Conservation (phyloP, 2,113 vertebrate species). For the Mesocricetus auratus region DNA sequence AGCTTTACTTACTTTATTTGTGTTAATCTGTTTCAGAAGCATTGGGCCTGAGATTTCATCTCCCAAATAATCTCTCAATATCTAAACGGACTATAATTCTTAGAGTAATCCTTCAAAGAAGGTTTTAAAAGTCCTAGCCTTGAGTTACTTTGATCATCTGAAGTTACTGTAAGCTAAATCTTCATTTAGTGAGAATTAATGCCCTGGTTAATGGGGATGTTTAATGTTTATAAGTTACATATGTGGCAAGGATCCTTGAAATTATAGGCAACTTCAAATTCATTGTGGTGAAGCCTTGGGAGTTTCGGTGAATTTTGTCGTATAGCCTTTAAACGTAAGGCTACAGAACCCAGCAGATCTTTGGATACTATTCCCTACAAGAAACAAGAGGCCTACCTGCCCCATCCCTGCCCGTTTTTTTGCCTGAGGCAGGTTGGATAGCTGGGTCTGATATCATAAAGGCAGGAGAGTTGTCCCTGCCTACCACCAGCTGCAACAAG, state of each 20-base stretch:
- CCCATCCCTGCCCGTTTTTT: too few relatives aligned
- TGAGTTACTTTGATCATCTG: not conserved
- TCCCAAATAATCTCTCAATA: not conserved
- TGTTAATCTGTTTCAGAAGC: not conserved
- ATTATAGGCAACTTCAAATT: not conserved
- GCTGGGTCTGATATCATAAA: not conserved
- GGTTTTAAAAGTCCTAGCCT: not conserved
- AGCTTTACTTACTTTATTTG: not conserved
- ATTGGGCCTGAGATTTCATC: not conserved
- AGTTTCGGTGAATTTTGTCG: not conserved
- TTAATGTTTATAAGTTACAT: not conserved
- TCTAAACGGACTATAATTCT: not conserved
- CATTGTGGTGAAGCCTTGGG: not conserved
- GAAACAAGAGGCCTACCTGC: not conserved
- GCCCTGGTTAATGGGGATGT: not conserved
- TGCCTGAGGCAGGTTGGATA: not conserved
- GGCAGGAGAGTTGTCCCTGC: not conserved
- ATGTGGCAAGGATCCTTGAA: not conserved
- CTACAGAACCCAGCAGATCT: not conserved
- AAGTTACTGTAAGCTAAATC: not conserved
- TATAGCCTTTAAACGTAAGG: not conserved
- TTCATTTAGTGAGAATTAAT: not conserved
- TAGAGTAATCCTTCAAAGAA: slow-evolving; percentile 27
- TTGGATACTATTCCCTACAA: not conserved
- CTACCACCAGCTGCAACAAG: not conserved